phyloP scores from a whole-genome alignment of 2,113 vertebrate genomes.

The Eulemur rufifrons region DNA sequence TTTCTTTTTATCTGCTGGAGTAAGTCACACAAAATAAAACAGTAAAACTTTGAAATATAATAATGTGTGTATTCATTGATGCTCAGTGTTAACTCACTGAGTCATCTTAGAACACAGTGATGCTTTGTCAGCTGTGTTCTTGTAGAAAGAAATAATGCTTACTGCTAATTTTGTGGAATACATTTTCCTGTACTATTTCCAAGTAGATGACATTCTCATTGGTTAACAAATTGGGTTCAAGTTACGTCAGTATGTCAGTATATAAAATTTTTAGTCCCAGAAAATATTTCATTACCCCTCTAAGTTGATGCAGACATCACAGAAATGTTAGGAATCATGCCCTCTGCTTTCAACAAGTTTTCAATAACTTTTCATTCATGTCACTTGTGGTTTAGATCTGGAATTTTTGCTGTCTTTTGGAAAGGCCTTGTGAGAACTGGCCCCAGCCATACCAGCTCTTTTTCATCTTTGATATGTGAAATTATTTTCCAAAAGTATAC shows the following conservation, averaged over 20 bases:
- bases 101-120: neutral
- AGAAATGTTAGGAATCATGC: neutral
- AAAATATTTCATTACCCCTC: neutral
- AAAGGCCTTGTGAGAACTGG: neutral
- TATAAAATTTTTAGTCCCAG: neutral
- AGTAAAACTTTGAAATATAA: neutral
- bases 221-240: neutral
- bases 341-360: neutral
- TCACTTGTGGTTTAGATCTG: neutral
- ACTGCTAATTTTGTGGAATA: conserved; percentile 16
- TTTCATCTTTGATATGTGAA: neutral
- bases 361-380: neutral
- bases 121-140: conserved; percentile 4
- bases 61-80: neutral
- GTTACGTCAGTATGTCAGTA: neutral
- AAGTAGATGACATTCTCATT: neutral
- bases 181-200: neutral
- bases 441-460: neutral
- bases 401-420: neutral
- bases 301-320: neutral
- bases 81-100: neutral
- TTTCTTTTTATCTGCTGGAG: neutral
- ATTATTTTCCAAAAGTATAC: neutral
- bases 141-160: neutral
- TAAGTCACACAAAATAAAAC: neutral